A percentile compares a stretch with the other conserved stretches of the same genome.
phyloP scores from a whole-genome alignment of 2,888 invertebrate species.

The Monopis laevigella region DNA sequence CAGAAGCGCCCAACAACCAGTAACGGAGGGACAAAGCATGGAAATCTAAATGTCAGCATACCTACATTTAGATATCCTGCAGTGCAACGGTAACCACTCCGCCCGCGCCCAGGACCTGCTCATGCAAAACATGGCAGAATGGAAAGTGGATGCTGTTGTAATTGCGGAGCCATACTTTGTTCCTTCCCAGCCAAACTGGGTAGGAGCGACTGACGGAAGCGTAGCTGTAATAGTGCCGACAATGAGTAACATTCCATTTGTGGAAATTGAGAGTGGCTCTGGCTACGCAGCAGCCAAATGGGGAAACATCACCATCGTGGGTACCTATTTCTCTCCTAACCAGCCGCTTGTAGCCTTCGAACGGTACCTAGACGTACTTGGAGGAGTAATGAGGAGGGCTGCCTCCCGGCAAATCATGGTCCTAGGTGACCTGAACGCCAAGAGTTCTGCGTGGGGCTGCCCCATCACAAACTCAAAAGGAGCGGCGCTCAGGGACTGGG shows the following conservation, averaged over 20 bases:
- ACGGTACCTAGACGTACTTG: constrained; percentile 12
- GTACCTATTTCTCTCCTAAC: constrained; percentile 21
- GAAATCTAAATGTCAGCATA: no score
- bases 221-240: no score
- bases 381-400: constrained; percentile 9
- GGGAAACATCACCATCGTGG: constrained; percentile 12
- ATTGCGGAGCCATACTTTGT: not conserved
- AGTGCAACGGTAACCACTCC: constrained; percentile 20
- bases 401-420: constrained; percentile 13
- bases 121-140: constrained; percentile 5
- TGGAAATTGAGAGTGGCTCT: constrained; percentile 9
- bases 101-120: constrained; percentile 13
- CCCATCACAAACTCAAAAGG: constrained; percentile 11
- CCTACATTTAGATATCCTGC: no score
- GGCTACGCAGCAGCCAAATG: no score
- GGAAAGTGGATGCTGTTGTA: not conserved
- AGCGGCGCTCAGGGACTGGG: constrained; percentile 12
- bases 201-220: no score
- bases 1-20: no score
- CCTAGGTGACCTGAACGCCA: constrained; percentile 17
- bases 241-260: no score
- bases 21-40: no score
- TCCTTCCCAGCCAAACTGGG: no score
- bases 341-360: constrained; percentile 19
- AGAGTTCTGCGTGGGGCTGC: constrained; percentile 13